These are phyloP conservation scores for Noctilio leporinus DNA, from an alignment of 2,113 vertebrate genomes.

Conservation along the genomic window DNA sequence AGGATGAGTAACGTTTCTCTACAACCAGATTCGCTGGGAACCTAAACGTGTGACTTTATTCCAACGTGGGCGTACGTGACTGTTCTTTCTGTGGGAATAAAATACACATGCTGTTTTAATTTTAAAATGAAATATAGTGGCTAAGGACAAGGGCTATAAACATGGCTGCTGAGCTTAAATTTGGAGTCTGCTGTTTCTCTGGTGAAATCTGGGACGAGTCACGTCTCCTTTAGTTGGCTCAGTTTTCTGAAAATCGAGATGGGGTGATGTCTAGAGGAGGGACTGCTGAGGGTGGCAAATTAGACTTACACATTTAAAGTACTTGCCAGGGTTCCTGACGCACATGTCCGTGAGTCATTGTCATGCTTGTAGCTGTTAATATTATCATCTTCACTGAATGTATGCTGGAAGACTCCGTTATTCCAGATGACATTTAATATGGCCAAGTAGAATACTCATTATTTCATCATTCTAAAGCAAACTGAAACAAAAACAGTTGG, in stretches of 20 bases:
- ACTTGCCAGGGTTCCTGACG: neutral
- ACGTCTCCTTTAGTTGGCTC: neutral
- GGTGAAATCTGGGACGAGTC: neutral
- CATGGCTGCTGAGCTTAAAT: neutral
- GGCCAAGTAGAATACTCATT: neutral
- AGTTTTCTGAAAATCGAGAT: neutral
- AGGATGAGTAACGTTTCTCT: neutral
- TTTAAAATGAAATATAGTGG: neutral
- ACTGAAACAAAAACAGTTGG: neutral
- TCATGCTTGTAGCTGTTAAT: neutral
- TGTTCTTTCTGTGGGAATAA: neutral
- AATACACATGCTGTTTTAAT: neutral
- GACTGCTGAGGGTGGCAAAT: neutral
- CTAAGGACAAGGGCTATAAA: neutral
- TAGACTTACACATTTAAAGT: neutral
- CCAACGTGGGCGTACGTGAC: neutral
- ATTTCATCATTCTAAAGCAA: neutral
- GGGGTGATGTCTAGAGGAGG: rapidly evolving
- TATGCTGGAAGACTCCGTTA: neutral
- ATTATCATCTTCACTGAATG: neutral
- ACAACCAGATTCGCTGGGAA: neutral
- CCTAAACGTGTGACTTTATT: neutral
- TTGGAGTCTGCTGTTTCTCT: neutral
- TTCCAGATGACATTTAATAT: neutral
- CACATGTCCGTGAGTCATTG: neutral